phyloP scores from a whole-genome alignment of 2,888 invertebrate species.

The Chironomus tentans region DNA sequence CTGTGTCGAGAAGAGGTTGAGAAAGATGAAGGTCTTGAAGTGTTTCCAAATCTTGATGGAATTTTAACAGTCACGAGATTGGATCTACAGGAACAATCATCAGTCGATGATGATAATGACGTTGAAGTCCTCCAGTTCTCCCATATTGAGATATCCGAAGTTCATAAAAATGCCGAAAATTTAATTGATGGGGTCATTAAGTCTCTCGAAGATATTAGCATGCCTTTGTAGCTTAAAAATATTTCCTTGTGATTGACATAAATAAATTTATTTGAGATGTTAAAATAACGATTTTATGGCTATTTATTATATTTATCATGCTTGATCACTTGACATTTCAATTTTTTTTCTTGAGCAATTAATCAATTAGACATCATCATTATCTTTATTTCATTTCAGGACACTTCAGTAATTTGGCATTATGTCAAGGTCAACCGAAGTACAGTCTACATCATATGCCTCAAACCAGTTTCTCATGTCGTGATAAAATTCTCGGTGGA shows the following conservation, averaged over 20 bases:
- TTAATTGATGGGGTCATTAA: slow-evolving; percentile 23
- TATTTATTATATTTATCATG: not conserved
- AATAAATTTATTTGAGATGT: not conserved
- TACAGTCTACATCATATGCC: slow-evolving; percentile 53
- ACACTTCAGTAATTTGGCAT: slow-evolving; percentile 39
- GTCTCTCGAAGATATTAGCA: slow-evolving; percentile 11
- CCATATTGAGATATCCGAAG: slow-evolving; percentile 9
- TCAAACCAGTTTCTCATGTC: slow-evolving; percentile 60
- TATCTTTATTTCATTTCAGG: not conserved
- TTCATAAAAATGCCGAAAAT: slow-evolving; percentile 6
- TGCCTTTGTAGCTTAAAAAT: not conserved
- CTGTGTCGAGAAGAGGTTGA: not conserved
- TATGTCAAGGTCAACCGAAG: slow-evolving; percentile 42
- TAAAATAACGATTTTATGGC: no score
- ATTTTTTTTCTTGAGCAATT: not conserved
- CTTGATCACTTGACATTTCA: not conserved
- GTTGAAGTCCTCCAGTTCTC: slow-evolving; percentile 13
- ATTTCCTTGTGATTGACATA: not conserved
- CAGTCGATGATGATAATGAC: not conserved
- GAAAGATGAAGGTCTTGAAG: not conserved
- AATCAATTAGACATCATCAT: not conserved
- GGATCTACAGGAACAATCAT: not conserved
- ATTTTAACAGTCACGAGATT: slow-evolving; percentile 11
- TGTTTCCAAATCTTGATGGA: slow-evolving; percentile 6
- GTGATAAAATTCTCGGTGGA: slow-evolving; percentile 75